Evolutionary conservation across 2,888 invertebrate genomes (phyloP).

Genomic region (Yponomeuta evonymella): DNA sequence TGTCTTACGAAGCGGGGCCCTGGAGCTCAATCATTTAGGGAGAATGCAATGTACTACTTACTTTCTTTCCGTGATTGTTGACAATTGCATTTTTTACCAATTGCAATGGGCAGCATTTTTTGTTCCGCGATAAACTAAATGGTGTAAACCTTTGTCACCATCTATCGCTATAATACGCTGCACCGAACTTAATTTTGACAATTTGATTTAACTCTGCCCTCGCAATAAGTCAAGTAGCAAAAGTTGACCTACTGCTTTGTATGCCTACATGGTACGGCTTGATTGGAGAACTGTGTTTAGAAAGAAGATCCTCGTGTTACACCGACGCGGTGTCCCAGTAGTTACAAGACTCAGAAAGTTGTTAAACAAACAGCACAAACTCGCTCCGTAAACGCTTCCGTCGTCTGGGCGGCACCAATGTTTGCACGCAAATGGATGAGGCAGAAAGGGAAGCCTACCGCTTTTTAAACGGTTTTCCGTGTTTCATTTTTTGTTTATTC

Average conservation of each 20-base stretch:
- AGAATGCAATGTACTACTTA: too few species aligned
- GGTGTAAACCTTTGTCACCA: too few species aligned
- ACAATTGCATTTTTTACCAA: too few species aligned
- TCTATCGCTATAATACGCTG: too few species aligned
- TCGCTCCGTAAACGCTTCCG: conserved; percentile 33
- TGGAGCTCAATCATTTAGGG: too few species aligned
- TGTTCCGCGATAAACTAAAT: too few species aligned
- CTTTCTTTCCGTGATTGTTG: too few species aligned
- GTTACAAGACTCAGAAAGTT: conserved; percentile 24
- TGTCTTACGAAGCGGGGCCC: too few species aligned
- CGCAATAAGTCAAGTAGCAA: not conserved
- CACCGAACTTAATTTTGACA: too few species aligned
- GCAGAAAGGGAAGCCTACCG: conserved; percentile 37
- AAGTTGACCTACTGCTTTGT: not conserved
- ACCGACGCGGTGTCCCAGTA: conserved; percentile 11
- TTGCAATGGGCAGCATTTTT: too few species aligned
- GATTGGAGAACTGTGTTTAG: not conserved
- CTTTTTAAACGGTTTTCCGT: conserved; percentile 45
- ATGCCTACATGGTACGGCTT: not conserved
- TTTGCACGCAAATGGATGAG: conserved; percentile 44
- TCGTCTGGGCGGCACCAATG: conserved; percentile 31
- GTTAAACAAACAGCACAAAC: conserved; percentile 35
- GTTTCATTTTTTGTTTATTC: conserved; percentile 44
- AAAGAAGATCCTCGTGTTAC: not conserved
- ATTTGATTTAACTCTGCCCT: too few species aligned